Conservation (phyloP, 2,113 vertebrate species). For the Fregetta grallaria region DNA sequence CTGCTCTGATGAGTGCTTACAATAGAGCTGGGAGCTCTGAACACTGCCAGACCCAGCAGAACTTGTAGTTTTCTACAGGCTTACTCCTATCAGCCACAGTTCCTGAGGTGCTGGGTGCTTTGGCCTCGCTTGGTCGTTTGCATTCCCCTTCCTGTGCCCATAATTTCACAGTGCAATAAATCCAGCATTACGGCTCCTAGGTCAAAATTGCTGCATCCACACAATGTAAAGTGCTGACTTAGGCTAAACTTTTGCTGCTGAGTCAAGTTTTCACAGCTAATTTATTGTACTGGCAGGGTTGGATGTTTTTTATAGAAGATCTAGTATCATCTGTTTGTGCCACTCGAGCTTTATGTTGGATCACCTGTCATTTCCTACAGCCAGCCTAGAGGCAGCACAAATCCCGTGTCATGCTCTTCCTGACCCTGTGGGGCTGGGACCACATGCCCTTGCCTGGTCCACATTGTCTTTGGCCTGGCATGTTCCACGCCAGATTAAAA, state of each 20-base stretch:
- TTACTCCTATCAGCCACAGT: background rate
- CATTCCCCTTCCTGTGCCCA: background rate
- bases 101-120: background rate
- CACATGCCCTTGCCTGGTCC: background rate
- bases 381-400: background rate
- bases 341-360: background rate
- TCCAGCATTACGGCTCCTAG: background rate
- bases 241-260: background rate
- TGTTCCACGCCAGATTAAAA: rapidly evolving
- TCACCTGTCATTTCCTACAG: background rate
- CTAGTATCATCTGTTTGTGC: background rate
- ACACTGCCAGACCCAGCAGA: background rate
- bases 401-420: background rate
- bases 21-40: background rate
- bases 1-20: background rate
- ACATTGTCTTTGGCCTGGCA: background rate
- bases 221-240: background rate
- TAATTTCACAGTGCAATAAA: background rate
- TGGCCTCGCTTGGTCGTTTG: background rate
- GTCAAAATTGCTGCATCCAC: background rate
- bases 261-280: background rate
- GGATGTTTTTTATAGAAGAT: background rate
- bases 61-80: background rate
- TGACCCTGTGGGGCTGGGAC: background rate
- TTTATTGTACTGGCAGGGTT: background rate